A percentile compares a stretch with the other conserved stretches of the same genome.
phyloP scores from a whole-genome alignment of 2,797 vertebrate species.

The Anomalospiza imberbis region DNA sequence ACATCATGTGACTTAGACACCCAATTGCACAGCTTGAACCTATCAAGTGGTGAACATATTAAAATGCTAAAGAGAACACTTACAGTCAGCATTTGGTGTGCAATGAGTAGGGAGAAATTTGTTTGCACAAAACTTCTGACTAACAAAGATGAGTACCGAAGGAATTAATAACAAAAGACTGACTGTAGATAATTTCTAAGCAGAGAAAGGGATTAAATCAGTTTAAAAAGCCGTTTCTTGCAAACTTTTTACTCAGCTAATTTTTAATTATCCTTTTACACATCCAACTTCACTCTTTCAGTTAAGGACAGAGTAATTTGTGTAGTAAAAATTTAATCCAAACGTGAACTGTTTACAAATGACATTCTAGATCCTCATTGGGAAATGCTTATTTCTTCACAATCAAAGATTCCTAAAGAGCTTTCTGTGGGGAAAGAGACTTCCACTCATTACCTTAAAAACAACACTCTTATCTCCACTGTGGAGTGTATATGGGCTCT shows the following conservation, averaged over 20 bases:
- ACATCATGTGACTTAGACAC: conserved; percentile 50
- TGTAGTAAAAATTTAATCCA: neutral
- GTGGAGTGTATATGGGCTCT: neutral
- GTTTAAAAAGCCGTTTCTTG: neutral
- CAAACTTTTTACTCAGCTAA: neutral
- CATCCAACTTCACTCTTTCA: neutral
- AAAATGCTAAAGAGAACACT: conserved; percentile 49
- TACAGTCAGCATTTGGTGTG: conserved; percentile 53
- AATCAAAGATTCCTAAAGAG: conserved; percentile 24
- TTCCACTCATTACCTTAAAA: conserved; percentile 45
- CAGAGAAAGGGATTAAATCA: neutral
- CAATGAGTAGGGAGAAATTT: conserved; percentile 52
- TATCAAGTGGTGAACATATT: conserved; percentile 48
- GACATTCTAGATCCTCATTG: neutral
- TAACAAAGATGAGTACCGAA: neutral
- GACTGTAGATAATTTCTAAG: conserved; percentile 21
- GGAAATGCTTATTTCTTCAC: conserved; percentile 34
- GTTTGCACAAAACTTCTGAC: conserved; percentile 49
- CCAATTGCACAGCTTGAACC: conserved; percentile 61
- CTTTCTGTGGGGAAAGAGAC: neutral
- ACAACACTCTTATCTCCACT: conserved; percentile 20
- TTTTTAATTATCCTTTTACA: neutral
- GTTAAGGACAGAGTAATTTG: neutral
- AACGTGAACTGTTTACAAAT: conserved; percentile 24
- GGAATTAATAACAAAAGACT: conserved; percentile 48